Conservation (phyloP, 1,140 invertebrate species). For the Olivierus martensii region DNA sequence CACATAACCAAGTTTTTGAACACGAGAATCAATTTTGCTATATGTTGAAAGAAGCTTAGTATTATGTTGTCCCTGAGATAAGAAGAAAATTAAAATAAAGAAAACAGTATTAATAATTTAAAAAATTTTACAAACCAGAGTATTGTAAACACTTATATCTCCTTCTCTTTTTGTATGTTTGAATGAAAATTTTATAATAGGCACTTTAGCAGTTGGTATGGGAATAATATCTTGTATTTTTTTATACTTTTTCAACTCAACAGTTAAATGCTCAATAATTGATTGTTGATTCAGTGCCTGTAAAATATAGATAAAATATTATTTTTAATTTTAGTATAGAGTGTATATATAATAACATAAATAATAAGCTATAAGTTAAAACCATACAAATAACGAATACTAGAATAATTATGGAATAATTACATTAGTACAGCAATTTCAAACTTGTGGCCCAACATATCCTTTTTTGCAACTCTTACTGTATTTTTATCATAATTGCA, state of each 20-base stretch:
- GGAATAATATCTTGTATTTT: conserved; percentile 35
- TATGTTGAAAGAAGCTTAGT: conserved; percentile 40
- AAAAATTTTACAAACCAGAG: conserved; percentile 28
- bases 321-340: no score
- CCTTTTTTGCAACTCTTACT: no score
- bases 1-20: conserved; percentile 40
- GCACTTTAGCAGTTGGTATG: conserved; percentile 48
- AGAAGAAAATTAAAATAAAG: not conserved
- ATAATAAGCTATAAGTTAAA: no score
- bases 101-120: not conserved
- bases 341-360: no score
- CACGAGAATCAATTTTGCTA: conserved; percentile 38
- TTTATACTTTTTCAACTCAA: conserved; percentile 29
- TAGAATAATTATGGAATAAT: no score
- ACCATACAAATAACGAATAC: no score
- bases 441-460: no score
- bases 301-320: no score
- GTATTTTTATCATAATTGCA: no score
- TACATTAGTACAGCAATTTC: no score
- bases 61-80: conserved; percentile 37
- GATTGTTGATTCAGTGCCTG: conserved; percentile 30
- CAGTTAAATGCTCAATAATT: conserved; percentile 33
- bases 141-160: conserved; percentile 48
- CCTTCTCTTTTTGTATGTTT: conserved; percentile 35
- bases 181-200: conserved; percentile 45